Percentiles rank a stretch among this genome's conserved stretches.
phyloP scores from a whole-genome alignment of 92 coral and sea anemone genomes.

The Scolanthus callimorphus region DNA sequence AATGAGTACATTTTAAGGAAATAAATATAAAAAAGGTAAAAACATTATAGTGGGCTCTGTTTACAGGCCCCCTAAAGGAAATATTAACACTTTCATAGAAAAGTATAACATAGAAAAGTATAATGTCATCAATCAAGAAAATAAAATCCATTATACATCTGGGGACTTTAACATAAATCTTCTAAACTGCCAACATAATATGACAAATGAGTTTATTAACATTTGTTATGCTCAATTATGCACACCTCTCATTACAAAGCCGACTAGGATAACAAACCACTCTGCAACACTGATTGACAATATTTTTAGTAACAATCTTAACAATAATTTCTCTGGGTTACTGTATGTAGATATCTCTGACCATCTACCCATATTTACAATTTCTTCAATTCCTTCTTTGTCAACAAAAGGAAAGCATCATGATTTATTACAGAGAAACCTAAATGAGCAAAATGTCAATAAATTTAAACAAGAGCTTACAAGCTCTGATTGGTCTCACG shows the following conservation, averaged over 20 bases:
- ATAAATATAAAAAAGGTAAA: background rate
- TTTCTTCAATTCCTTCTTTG: background rate
- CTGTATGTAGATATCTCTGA: background rate
- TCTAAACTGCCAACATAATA: background rate
- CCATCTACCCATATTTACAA: constrained; percentile 1
- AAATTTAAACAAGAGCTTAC: background rate
- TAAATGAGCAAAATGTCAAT: background rate
- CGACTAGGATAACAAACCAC: constrained; percentile 9
- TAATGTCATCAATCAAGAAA: background rate
- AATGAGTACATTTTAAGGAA: background rate
- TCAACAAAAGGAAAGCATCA: background rate
- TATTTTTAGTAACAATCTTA: background rate
- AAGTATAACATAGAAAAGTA: background rate
- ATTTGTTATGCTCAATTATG: background rate
- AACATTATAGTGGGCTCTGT: background rate
- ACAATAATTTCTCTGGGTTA: background rate
- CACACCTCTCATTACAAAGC: background rate
- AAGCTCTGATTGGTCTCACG: background rate
- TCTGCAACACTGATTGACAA: constrained; percentile 1
- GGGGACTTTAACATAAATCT: background rate
- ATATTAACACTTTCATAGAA: background rate
- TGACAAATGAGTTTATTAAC: background rate
- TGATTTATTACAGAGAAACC: background rate
- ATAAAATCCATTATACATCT: background rate
- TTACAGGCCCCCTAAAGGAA: background rate